phyloP scores from a whole-genome alignment of 2,797 vertebrate species.

The Mus caroli region DNA sequence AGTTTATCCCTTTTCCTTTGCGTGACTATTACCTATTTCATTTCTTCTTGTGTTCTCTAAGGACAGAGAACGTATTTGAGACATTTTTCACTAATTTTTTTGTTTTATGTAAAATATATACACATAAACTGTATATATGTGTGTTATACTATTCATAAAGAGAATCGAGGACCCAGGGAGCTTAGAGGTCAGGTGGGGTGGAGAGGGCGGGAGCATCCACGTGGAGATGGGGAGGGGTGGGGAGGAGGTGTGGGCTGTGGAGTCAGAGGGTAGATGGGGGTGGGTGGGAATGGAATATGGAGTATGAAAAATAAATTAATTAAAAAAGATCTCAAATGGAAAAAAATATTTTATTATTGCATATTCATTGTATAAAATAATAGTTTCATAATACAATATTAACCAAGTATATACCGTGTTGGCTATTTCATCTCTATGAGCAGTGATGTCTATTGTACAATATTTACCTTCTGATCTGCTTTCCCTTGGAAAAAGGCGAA shows the following conservation, averaged over 20 bases:
- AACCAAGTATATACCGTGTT: not conserved
- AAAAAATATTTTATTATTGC: not conserved
- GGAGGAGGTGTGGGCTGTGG: too few species aligned
- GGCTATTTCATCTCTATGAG: slow-evolving; percentile 11
- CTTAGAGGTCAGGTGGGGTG: too few species aligned
- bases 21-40: slow-evolving; percentile 30
- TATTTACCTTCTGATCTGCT: slow-evolving; percentile 10
- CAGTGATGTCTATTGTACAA: not conserved
- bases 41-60: not conserved
- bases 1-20: slow-evolving; percentile 18
- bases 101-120: not conserved
- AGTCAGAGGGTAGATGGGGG: too few species aligned
- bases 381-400: not conserved
- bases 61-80: not conserved
- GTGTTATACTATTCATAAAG: not conserved
- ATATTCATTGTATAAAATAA: not conserved
- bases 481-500: slow-evolving; percentile 54
- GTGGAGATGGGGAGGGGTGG: too few species aligned
- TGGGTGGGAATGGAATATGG: too few species aligned
- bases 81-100: not conserved
- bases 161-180: too few species aligned
- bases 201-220: too few species aligned
- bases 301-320: too few species aligned
- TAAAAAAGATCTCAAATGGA: too few species aligned
- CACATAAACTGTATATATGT: not conserved